These are phyloP conservation scores for Seriola quinqueradiata DNA, from an alignment of 2,113 vertebrate genomes.

Conservation along the genomic window DNA sequence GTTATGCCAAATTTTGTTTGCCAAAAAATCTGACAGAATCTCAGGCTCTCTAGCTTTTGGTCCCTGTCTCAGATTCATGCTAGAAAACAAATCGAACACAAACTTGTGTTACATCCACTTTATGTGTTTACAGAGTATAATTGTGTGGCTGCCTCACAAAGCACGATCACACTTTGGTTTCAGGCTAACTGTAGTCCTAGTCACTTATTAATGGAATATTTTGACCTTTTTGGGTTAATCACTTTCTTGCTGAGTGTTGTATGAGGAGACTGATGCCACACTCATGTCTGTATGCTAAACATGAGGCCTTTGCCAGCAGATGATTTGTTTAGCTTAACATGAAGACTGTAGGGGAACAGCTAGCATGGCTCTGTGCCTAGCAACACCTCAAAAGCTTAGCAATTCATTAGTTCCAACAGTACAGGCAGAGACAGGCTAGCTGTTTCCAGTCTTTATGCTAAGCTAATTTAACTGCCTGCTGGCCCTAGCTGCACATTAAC, in stretches of 20 bases:
- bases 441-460: neutral
- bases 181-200: neutral
- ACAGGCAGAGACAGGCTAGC: neutral
- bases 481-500: neutral
- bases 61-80: neutral
- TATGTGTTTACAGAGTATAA: neutral
- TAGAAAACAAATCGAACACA: too few relatives aligned
- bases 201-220: neutral
- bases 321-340: neutral
- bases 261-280: neutral
- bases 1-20: conserved; percentile 5
- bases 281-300: neutral
- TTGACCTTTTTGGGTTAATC: neutral
- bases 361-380: neutral
- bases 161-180: too few relatives aligned
- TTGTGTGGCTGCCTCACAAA: neutral
- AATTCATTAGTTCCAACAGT: neutral
- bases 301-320: too few relatives aligned
- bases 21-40: neutral
- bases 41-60: neutral
- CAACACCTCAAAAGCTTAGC: neutral
- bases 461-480: neutral
- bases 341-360: neutral
- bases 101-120: neutral
- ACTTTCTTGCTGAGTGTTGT: neutral